Evolutionary conservation across 2,113 vertebrate species (phyloP).

Genomic region (Gasterosteus nipponicus): DNA sequence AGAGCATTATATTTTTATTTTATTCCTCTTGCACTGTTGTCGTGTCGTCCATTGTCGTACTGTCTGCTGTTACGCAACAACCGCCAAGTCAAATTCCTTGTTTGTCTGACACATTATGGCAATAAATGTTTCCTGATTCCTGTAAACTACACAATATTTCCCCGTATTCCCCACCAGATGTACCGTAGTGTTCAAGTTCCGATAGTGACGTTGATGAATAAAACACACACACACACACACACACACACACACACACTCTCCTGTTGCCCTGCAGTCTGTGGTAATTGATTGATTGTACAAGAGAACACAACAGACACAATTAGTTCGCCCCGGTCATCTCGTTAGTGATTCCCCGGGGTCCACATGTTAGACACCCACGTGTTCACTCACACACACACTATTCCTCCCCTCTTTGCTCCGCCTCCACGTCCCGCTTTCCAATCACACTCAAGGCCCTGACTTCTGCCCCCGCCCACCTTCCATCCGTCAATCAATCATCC

Average conservation of each 20-base stretch:
- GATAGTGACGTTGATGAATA: constrained; percentile 14
- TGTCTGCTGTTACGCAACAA: no score
- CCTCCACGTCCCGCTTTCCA: constrained; percentile 36
- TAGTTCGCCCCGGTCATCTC: constrained; percentile 72
- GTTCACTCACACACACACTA: constrained; percentile 18
- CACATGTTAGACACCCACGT: constrained; percentile 46
- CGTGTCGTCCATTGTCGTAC: no score
- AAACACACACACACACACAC: constrained; percentile 23
- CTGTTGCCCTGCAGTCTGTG: constrained; percentile 35
- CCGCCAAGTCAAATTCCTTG: no score
- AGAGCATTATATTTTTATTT: no score
- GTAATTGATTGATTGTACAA: constrained; percentile 77
- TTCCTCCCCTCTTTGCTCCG: constrained; percentile 7
- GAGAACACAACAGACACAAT: constrained; percentile 75
- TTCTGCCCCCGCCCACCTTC: constrained; percentile 30
- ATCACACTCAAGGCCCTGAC: constrained; percentile 51
- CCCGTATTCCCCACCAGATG: not conserved
- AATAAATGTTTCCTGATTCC: not conserved
- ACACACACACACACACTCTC: constrained; percentile 20
- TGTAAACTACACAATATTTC: not conserved
- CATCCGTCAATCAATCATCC: constrained; percentile 57
- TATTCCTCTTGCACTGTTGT: no score
- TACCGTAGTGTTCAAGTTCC: not conserved
- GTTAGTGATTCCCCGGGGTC: constrained; percentile 49
- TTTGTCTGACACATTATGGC: no score